phyloP scores from a whole-genome alignment of 1,140 invertebrate species.

The Chelonus insularis region DNA sequence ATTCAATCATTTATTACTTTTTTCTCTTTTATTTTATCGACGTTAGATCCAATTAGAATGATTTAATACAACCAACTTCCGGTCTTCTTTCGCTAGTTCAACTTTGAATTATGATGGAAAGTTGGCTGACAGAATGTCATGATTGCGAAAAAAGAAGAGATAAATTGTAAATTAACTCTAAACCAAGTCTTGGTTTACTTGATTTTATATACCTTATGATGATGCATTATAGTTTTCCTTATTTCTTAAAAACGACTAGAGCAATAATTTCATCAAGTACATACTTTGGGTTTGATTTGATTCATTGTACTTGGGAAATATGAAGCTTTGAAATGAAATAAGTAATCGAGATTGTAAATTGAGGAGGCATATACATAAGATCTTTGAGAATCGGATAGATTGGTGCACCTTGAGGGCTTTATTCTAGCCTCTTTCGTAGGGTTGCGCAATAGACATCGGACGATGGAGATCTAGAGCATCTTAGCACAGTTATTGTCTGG shows the following conservation, averaged over 20 bases:
- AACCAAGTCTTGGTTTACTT: not conserved
- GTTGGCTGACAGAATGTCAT: not conserved
- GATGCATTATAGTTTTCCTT: no score
- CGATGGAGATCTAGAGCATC: conserved; percentile 43
- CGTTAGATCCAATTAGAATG: conserved; percentile 14
- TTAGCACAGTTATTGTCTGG: conserved; percentile 46
- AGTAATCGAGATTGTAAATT: conserved; percentile 36
- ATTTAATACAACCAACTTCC: conserved; percentile 13
- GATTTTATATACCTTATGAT: not conserved
- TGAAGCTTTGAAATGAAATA: not conserved
- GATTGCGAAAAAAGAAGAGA: not conserved
- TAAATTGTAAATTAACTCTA: not conserved
- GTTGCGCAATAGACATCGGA: conserved; percentile 40
- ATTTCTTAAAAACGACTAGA: no score
- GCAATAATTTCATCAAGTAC: no score
- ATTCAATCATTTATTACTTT: not conserved
- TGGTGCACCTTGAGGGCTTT: conserved; percentile 19
- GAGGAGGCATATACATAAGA: conserved; percentile 35
- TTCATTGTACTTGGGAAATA: not conserved
- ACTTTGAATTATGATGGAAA: not conserved
- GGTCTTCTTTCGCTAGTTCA: not conserved
- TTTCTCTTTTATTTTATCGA: not conserved
- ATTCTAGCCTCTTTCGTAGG: not conserved
- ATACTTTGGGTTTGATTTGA: no score
- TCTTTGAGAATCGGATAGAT: conserved; percentile 45